phyloP scores from a whole-genome alignment of 2,113 vertebrate genomes.

The Calyptommatus sinebrachiatus region DNA sequence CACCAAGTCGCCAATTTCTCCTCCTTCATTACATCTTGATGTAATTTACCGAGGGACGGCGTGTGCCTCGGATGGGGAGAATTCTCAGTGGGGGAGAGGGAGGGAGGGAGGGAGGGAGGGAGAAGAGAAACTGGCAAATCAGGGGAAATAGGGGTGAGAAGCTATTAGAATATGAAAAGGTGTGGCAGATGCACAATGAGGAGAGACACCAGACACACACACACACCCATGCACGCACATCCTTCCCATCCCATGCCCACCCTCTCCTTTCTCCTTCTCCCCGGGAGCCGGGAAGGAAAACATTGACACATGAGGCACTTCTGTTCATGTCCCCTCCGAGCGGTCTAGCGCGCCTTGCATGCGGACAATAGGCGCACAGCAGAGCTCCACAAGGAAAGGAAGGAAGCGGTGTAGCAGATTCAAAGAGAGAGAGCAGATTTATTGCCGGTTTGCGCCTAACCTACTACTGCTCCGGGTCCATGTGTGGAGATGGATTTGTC shows the following conservation, averaged over 20 bases:
- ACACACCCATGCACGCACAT: too few relatives aligned
- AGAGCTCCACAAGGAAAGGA: neutral
- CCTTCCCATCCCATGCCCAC: neutral
- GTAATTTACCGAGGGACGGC: slow-evolving; percentile 68
- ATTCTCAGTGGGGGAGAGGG: slow-evolving; percentile 42
- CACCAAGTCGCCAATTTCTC: slow-evolving; percentile 69
- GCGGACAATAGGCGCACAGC: neutral
- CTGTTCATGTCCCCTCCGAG: neutral
- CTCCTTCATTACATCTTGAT: slow-evolving; percentile 69
- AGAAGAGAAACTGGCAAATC: slow-evolving; percentile 72
- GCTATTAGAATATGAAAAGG: slow-evolving; percentile 66
- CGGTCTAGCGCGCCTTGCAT: neutral
- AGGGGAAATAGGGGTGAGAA: slow-evolving; percentile 57
- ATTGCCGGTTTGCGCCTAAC: neutral
- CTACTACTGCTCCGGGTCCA: too few relatives aligned
- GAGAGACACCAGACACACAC: neutral
- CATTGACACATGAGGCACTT: too few relatives aligned
- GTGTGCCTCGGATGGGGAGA: slow-evolving; percentile 56
- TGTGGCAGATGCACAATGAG: neutral
- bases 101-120: neutral
- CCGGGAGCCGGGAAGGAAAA: slow-evolving; percentile 41
- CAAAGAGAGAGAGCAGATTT: neutral
- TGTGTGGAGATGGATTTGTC: too few relatives aligned
- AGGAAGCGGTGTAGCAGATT: neutral
- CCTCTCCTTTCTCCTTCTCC: neutral